Evolutionary conservation across 2,888 invertebrate species (phyloP).

Genomic region (Bedellia somnulentella): DNA sequence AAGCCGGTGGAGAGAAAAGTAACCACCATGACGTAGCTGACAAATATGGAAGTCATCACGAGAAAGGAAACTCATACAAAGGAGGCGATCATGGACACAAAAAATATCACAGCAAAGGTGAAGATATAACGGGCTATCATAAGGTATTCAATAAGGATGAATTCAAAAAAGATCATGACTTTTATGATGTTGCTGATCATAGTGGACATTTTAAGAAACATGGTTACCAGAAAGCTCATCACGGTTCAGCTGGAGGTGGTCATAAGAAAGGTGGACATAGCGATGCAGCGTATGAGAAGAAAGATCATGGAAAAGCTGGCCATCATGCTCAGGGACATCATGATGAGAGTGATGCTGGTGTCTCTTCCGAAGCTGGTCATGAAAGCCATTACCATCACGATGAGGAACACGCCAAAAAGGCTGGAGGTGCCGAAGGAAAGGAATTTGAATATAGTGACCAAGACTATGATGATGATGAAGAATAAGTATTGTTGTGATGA

Average conservation of each 20-base stretch:
- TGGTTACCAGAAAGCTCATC: slow-evolving; percentile 56
- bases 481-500: slow-evolving; percentile 11
- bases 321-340: slow-evolving; percentile 59
- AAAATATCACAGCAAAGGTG: slow-evolving; percentile 67
- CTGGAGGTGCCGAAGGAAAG: slow-evolving; percentile 43
- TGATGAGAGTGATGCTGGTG: slow-evolving; percentile 53
- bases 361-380: slow-evolving; percentile 58
- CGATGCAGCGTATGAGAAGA: slow-evolving; percentile 52
- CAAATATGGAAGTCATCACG: slow-evolving; percentile 58
- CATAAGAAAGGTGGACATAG: slow-evolving; percentile 59
- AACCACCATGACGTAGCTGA: slow-evolving; percentile 55
- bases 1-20: slow-evolving; percentile 55
- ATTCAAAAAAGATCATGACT: slow-evolving; percentile 75
- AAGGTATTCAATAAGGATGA: slow-evolving; percentile 76
- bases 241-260: slow-evolving; percentile 55
- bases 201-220: slow-evolving; percentile 68
- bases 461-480: slow-evolving; percentile 21
- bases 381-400: slow-evolving; percentile 57
- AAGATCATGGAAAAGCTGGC: slow-evolving; percentile 58
- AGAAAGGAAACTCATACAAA: slow-evolving; percentile 50
- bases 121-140: slow-evolving; percentile 71
- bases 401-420: slow-evolving; percentile 57
- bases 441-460: slow-evolving; percentile 42
- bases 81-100: slow-evolving; percentile 62
- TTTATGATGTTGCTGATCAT: slow-evolving; percentile 72